Conservation (phyloP, 2,113 vertebrate species). For the Sylvia atricapilla region DNA sequence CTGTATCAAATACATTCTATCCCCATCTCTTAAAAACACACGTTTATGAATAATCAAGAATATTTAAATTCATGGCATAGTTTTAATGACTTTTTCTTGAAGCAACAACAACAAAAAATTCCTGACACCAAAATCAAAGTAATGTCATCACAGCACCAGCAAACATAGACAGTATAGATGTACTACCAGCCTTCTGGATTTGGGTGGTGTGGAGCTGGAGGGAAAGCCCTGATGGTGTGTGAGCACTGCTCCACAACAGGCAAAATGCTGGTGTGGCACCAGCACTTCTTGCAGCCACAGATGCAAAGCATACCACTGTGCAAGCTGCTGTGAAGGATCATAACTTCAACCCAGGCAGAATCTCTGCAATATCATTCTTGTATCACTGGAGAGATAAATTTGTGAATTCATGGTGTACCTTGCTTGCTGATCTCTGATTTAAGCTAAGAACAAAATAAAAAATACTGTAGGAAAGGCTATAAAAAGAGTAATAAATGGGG, state of each 20-base stretch:
- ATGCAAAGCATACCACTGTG: not conserved
- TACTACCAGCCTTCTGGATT: not conserved
- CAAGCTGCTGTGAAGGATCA: not conserved
- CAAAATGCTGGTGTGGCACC: accelerated
- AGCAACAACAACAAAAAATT: not conserved
- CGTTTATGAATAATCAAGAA: not conserved
- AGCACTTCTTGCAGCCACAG: not conserved
- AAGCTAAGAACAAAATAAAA: not conserved
- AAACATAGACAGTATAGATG: accelerated
- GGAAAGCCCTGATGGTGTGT: accelerated
- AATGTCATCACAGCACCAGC: not conserved
- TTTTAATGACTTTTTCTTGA: not conserved
- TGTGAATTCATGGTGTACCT: not conserved
- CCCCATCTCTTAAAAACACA: not conserved
- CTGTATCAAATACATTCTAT: not conserved
- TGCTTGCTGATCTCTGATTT: not conserved
- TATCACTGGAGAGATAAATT: not conserved
- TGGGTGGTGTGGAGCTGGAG: not conserved
- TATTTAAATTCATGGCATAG: not conserved
- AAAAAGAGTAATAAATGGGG: not conserved
- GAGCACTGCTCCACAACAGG: not conserved
- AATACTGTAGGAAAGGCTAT: not conserved
- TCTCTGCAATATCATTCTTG: not conserved
- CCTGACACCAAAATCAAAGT: not conserved
- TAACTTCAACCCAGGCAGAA: not conserved